A percentile compares a stretch with the other conserved stretches of the same genome.
These are phyloP conservation scores for Syngnathus rostellatus DNA, from an alignment of 2,797 vertebrate species.

Conservation along the genomic window DNA sequence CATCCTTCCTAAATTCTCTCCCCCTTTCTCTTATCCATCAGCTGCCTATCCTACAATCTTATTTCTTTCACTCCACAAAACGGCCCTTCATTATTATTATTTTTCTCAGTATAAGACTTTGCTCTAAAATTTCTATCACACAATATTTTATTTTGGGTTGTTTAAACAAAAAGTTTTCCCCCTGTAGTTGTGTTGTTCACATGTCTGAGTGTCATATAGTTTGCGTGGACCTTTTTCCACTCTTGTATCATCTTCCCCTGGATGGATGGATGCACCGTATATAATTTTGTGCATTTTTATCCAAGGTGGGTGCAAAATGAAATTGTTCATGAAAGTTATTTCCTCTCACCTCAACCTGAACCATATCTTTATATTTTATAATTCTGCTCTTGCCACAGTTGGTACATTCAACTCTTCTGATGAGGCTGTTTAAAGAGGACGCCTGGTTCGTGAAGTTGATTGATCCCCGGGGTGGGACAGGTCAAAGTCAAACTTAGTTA, in stretches of 20 bases:
- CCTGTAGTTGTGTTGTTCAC: not conserved
- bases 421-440: conserved; percentile 33
- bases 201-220: not conserved
- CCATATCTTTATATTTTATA: conserved; percentile 4
- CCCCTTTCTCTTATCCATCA: conserved; percentile 33
- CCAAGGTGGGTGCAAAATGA: not conserved
- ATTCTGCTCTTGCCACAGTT: conserved; percentile 17
- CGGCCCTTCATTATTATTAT: conserved; percentile 42
- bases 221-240: not conserved
- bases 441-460: conserved; percentile 51
- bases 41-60: conserved; percentile 51
- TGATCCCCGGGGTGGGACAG: conserved; percentile 40
- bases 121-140: too few relatives aligned
- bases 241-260: not conserved
- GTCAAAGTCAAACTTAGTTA: conserved; percentile 32
- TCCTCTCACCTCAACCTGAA: conserved; percentile 23
- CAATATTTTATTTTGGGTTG: not conserved
- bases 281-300: not conserved
- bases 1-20: conserved; percentile 27
- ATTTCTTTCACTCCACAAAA: conserved; percentile 51
- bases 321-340: not conserved
- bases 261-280: not conserved
- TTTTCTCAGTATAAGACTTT: not conserved
- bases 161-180: not conserved
- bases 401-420: conserved; percentile 18